These are phyloP conservation scores for Allygus modestus DNA, from an alignment of 2,888 invertebrate genomes.

Conservation along the genomic window DNA sequence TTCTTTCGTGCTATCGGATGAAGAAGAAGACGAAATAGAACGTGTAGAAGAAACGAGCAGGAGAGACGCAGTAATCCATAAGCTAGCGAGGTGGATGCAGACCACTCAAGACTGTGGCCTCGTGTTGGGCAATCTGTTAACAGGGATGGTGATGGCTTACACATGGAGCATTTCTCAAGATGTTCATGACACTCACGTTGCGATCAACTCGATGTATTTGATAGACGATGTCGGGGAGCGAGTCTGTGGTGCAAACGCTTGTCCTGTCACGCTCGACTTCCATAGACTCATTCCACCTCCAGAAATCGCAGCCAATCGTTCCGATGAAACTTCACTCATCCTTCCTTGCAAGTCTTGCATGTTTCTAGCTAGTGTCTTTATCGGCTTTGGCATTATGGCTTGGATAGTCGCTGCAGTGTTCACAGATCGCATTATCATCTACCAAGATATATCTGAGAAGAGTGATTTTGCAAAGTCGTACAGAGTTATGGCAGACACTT, in stretches of 20 bases:
- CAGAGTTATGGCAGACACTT: constrained; percentile 76
- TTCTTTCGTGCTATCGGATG: constrained; percentile 74
- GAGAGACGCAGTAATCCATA: constrained; percentile 73
- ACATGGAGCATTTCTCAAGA: constrained; percentile 70
- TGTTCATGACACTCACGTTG: constrained; percentile 67
- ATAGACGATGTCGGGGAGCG: constrained; percentile 77
- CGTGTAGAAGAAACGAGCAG: constrained; percentile 66
- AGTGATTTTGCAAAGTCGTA: constrained; percentile 67
- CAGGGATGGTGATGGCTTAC: constrained; percentile 75
- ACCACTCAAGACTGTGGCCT: constrained; percentile 79
- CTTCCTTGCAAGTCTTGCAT: constrained; percentile 74
- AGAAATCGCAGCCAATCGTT: constrained; percentile 14
- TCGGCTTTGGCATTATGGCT: constrained; percentile 75
- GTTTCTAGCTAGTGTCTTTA: constrained; percentile 74
- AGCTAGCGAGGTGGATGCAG: constrained; percentile 78
- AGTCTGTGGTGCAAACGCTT: constrained; percentile 79
- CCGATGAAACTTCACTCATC: constrained; percentile 44
- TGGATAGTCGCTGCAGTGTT: constrained; percentile 75
- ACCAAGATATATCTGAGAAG: constrained; percentile 74
- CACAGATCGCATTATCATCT: constrained; percentile 78
- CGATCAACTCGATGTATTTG: constrained; percentile 77
- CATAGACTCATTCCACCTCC: background rate
- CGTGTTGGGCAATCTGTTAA: constrained; percentile 77
- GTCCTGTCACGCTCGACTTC: constrained; percentile 73
- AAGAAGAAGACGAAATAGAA: constrained; percentile 74